A percentile compares a stretch with the other conserved stretches of the same genome.
Conservation (phyloP, 2,888 invertebrate genomes). For the Dendrolimus pini region DNA sequence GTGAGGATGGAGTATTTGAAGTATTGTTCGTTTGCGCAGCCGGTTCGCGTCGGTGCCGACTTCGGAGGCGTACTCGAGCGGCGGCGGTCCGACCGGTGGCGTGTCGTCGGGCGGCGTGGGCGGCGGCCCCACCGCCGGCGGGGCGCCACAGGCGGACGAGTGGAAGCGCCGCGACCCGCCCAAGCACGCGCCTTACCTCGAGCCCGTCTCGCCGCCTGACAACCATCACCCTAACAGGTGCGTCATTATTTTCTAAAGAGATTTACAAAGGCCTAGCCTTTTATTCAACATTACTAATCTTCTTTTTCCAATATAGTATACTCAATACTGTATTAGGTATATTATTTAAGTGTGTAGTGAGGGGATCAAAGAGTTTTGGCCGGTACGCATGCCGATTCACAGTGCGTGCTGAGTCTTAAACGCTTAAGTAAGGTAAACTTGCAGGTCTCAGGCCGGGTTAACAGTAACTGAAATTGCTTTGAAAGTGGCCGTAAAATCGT, state of each 20-base stretch:
- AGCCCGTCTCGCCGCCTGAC: conserved; percentile 79
- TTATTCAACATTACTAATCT: too few species aligned
- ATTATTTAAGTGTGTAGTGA: too few species aligned
- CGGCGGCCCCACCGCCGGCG: conserved; percentile 19
- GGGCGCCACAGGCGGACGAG: conserved; percentile 29
- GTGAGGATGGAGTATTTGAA: too few species aligned
- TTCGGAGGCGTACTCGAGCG: conserved; percentile 23
- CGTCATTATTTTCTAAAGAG: conserved; percentile 8
- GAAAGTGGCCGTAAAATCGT: too few species aligned
- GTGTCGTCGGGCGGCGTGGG: conserved; percentile 18
- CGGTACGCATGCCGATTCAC: too few species aligned
- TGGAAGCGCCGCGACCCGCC: conserved; percentile 74
- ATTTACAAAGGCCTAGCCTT: neutral
- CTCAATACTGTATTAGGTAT: too few species aligned
- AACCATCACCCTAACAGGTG: conserved; percentile 57
- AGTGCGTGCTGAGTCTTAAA: too few species aligned
- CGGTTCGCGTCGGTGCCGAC: conserved; percentile 31
- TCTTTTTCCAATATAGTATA: too few species aligned
- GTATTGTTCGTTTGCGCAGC: conserved; percentile 21
- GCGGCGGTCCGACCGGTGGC: conserved; percentile 13
- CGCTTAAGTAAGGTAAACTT: too few species aligned
- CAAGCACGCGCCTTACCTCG: conserved; percentile 74
- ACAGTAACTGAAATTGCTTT: too few species aligned
- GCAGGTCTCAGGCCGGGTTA: too few species aligned
- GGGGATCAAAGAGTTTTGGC: too few species aligned